Conservation (phyloP, 2,113 vertebrate genomes). For the Halcyon senegalensis region DNA sequence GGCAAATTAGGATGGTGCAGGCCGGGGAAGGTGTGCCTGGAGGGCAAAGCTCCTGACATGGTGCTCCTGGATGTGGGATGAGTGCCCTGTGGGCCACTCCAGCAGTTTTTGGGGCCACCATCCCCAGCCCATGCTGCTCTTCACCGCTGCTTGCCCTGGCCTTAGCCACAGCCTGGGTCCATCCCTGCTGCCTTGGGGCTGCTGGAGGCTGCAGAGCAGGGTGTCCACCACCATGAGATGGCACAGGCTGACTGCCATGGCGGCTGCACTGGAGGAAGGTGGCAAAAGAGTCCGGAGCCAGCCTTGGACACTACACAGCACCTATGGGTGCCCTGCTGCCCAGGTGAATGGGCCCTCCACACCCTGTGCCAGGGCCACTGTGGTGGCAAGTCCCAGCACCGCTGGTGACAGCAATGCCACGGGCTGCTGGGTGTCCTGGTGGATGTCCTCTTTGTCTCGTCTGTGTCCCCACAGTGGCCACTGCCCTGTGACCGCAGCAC, state of each 20-base stretch:
- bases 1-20: neutral
- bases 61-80: neutral
- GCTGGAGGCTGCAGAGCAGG: neutral
- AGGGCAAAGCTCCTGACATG: neutral
- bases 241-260: neutral
- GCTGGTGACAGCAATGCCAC: accelerated
- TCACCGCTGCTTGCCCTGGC: neutral
- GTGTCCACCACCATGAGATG: neutral
- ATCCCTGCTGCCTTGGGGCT: neutral
- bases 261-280: neutral
- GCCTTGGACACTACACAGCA: neutral
- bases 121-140: accelerated
- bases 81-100: neutral
- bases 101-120: neutral
- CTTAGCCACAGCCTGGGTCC: neutral
- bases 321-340: neutral
- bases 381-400: accelerated
- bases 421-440: neutral
- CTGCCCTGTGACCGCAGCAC: accelerated
- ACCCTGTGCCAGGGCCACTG: neutral
- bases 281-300: accelerated
- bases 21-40: neutral
- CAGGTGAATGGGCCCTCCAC: accelerated
- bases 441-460: accelerated
- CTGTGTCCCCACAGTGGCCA: accelerated